These are phyloP conservation scores for Galleria mellonella DNA, from an alignment of 1,140 invertebrate species.

Conservation along the genomic window DNA sequence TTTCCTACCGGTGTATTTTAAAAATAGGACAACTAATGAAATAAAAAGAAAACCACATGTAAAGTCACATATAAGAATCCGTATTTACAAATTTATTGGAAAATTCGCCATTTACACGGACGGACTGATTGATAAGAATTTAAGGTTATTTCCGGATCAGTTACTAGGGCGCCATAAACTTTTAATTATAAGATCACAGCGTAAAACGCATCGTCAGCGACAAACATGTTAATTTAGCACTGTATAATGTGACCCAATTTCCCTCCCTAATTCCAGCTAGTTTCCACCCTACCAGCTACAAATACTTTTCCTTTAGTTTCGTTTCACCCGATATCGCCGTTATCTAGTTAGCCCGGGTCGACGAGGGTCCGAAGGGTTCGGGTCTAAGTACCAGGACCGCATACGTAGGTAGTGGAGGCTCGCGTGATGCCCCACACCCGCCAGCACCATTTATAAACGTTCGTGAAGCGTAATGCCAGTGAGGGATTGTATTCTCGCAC, in stretches of 20 bases:
- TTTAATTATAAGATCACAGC: constrained; percentile 1
- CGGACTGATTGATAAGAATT: no score
- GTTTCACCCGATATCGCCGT: constrained; percentile 53
- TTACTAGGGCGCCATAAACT: not conserved
- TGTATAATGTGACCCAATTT: constrained; percentile 51
- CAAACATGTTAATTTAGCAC: constrained; percentile 30
- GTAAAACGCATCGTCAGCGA: constrained; percentile 10
- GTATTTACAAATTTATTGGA: no score
- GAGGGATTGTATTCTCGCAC: constrained; percentile 50
- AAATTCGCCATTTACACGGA: no score
- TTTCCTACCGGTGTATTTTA: no score
- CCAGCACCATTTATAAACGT: constrained; percentile 49
- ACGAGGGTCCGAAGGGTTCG: constrained; percentile 61
- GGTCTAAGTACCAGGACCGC: constrained; percentile 38
- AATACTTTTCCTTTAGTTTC: constrained; percentile 67
- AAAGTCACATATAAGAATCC: no score
- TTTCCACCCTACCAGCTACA: constrained; percentile 40
- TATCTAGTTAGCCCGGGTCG: constrained; percentile 65
- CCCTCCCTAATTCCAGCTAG: constrained; percentile 40
- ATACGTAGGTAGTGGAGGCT: constrained; percentile 35
- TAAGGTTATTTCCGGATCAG: not conserved
- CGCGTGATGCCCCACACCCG: constrained; percentile 34
- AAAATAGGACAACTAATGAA: no score
- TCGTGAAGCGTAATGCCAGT: constrained; percentile 30
- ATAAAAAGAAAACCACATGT: no score